A percentile compares a stretch with the other conserved stretches of the same genome.
These are phyloP conservation scores for Theretra japonica DNA, from an alignment of 2,888 invertebrate genomes.

Conservation along the genomic window DNA sequence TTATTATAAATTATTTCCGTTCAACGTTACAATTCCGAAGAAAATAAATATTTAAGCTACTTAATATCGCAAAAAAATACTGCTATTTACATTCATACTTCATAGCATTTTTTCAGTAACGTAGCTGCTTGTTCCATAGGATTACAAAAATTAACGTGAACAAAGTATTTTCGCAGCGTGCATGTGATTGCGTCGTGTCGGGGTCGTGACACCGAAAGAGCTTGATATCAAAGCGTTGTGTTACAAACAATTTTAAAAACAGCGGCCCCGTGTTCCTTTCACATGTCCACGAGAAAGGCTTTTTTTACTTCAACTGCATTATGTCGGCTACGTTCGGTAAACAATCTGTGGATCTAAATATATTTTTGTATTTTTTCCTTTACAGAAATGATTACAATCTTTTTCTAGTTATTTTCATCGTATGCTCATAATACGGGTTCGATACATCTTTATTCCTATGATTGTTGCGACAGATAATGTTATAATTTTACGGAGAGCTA, in stretches of 20 bases:
- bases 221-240: constrained; percentile 65
- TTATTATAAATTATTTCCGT: no score
- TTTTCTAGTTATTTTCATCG: no score
- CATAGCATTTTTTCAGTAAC: background rate
- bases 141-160: constrained; percentile 45
- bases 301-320: constrained; percentile 34
- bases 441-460: no score
- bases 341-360: no score
- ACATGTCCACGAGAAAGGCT: constrained; percentile 55
- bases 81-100: background rate
- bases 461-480: no score
- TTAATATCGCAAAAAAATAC: no score
- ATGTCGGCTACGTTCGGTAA: background rate
- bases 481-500: no score
- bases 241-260: constrained; percentile 59
- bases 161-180: constrained; percentile 52
- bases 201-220: constrained; percentile 57
- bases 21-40: no score
- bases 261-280: constrained; percentile 49
- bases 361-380: no score
- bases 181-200: constrained; percentile 54
- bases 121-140: background rate
- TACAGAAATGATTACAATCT: no score
- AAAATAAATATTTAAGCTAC: no score
- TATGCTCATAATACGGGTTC: no score